phyloP scores from a whole-genome alignment of 2,888 invertebrate species.

The Tetanocera ferruginea region DNA sequence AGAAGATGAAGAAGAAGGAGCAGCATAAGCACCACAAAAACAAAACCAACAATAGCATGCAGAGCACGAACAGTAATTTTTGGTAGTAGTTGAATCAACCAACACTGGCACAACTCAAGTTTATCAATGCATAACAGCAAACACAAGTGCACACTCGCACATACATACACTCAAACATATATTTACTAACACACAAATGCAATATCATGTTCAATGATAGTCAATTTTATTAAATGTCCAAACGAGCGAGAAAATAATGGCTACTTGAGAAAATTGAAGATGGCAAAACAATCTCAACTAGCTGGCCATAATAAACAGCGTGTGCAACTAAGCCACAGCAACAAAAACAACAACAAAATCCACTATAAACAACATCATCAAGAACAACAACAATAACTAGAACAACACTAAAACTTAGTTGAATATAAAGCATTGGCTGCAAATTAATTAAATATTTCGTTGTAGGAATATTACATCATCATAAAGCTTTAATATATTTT shows the following conservation, averaged over 20 bases:
- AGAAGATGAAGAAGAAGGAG: background rate
- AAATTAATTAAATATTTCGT: too few species aligned
- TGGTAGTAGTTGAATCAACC: background rate
- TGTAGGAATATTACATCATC: too few species aligned
- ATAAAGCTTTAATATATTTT: too few species aligned
- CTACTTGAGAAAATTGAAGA: slow-evolving; percentile 20
- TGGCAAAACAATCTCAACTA: background rate
- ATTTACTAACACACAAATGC: background rate
- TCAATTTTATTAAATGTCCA: slow-evolving; percentile 10
- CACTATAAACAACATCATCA: too few species aligned
- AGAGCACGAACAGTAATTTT: slow-evolving; percentile 2
- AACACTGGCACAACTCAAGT: background rate
- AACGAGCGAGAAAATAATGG: slow-evolving; percentile 14
- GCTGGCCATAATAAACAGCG: background rate
- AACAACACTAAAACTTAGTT: too few species aligned
- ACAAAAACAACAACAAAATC: background rate
- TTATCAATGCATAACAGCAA: background rate
- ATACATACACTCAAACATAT: background rate
- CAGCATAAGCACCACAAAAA: background rate
- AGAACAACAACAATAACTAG: too few species aligned
- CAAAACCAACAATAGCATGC: background rate
- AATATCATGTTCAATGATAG: background rate
- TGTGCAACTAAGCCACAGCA: background rate
- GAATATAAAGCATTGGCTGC: too few species aligned
- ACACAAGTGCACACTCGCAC: background rate